These are phyloP conservation scores for Atta texana DNA, from an alignment of 1,140 invertebrate species.

Conservation along the genomic window DNA sequence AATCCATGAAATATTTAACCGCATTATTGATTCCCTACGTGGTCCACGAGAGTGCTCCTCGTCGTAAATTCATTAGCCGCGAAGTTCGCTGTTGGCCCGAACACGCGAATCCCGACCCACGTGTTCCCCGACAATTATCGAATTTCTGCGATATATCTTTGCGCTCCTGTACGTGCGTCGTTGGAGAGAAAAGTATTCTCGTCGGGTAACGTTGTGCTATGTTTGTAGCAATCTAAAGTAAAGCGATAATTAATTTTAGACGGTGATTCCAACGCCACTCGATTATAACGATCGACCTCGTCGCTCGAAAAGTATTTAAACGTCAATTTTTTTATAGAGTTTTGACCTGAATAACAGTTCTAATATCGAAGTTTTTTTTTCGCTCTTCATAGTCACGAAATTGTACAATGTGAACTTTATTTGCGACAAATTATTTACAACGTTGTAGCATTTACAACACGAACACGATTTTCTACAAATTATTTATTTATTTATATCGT, in stretches of 20 bases:
- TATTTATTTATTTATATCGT: conserved; percentile 39
- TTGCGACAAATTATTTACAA: conserved; percentile 30
- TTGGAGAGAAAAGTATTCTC: conserved; percentile 47
- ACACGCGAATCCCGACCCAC: conserved; percentile 68
- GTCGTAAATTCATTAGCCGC: conserved; percentile 80
- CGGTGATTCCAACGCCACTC: not conserved
- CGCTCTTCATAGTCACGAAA: not conserved
- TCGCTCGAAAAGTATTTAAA: not conserved
- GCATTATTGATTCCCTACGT: conserved; percentile 82
- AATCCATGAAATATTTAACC: conserved; percentile 84
- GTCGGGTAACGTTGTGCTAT: conserved; percentile 19
- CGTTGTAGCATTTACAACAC: not conserved
- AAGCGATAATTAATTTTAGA: conserved; percentile 46
- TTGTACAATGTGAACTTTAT: not conserved
- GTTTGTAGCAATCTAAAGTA: conserved; percentile 32
- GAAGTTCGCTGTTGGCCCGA: conserved; percentile 68
- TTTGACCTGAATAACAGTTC: not conserved
- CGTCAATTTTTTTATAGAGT: conserved; percentile 1
- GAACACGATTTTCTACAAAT: not conserved
- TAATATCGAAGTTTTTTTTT: not conserved
- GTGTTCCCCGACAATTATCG: conserved; percentile 73
- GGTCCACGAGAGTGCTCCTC: conserved; percentile 78
- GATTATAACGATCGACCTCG: not conserved
- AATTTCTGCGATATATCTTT: conserved; percentile 73
- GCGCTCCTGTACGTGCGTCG: conserved; percentile 57